Evolutionary conservation across 2,888 invertebrate genomes (phyloP).

Genomic region (Thyatira batis): DNA sequence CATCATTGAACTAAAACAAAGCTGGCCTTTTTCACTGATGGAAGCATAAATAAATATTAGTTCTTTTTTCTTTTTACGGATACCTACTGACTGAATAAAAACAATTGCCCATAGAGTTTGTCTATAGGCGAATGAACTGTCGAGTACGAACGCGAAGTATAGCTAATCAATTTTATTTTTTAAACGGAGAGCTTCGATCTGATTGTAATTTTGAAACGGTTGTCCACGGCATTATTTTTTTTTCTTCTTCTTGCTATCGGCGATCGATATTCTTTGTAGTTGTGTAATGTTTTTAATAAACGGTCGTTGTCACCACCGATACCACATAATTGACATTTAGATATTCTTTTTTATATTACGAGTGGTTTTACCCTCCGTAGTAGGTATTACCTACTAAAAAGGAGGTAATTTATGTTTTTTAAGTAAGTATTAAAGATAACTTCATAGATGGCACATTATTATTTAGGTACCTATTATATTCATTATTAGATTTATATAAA

Average conservation of each 20-base stretch:
- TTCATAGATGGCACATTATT: no score
- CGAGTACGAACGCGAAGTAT: not conserved
- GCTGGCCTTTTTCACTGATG: conserved; percentile 7
- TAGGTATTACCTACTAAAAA: no score
- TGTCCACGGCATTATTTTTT: not conserved
- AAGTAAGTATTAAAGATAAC: no score
- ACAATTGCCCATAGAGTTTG: conserved; percentile 12
- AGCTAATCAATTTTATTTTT: conserved; percentile 13
- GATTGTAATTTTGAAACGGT: conserved; percentile 7
- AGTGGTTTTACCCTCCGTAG: no score
- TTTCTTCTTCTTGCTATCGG: not conserved
- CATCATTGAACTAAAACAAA: conserved; percentile 10
- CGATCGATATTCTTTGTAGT: conserved; percentile 14
- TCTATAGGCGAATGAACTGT: conserved; percentile 1
- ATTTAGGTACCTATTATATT: no score
- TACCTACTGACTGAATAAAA: conserved; percentile 17
- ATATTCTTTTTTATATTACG: no score
- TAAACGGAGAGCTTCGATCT: conserved; percentile 3
- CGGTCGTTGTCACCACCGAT: conserved; percentile 10
- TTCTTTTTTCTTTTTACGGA: conserved; percentile 7
- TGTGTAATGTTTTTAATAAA: conserved; percentile 14
- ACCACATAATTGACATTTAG: no score
- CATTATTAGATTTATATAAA: no score
- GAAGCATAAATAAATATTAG: not conserved
- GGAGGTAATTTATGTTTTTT: no score